Base-by-base conservation (phyloP, 2,888 invertebrate genomes). In the Odontocerum albicorne region DNA sequence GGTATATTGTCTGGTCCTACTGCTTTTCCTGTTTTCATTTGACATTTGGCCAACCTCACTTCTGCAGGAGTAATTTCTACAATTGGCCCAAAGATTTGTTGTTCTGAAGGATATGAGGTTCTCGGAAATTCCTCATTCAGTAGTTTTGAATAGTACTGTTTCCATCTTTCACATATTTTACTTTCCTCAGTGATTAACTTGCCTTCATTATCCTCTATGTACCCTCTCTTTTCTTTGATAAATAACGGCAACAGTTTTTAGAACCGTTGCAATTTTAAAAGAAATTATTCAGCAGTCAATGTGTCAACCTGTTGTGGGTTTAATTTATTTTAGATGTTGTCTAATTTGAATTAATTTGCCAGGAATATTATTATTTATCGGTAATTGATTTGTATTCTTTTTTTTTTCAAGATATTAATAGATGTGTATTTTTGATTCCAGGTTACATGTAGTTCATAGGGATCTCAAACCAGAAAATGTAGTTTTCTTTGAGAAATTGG, bases 381-480 rank as follows among this genome's bases (percentile, higher is more conserved):
- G n/a, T 4, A 8, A 27, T 27, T 27, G 27, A 27, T 27, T 27
- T 27, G 4, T 27, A 27, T 27, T 27, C 10, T 27, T 7, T n/a
- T 4, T 38, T 3, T 38, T 20, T 42, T 3, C 6, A 17, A 4
- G n/a, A 20, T 17, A 1, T 6, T 31, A 3, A 46, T 32, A 31
- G 13, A 32, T 17, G 16, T 15, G 4, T 45, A 8, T 21, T 38
- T 21, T 49, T 27, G 17, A 6, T 71, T 72, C 46, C 72, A 78
- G 78, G 66, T 74, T 84, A 72, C 84, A 84, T 73, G 84, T 84
- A 61, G 84, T 84, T 38, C 84, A 84, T 65, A 84, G 99, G 63
- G 99, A 99, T 78, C 81, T 99, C 63, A 99, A 99, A 76, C 99
- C 98, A 10, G 99, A 99, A 75, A 99, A 99, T 80, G 98, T 99